Conservation (phyloP, 2,113 vertebrate genomes). For the Elephas maximus region DNA sequence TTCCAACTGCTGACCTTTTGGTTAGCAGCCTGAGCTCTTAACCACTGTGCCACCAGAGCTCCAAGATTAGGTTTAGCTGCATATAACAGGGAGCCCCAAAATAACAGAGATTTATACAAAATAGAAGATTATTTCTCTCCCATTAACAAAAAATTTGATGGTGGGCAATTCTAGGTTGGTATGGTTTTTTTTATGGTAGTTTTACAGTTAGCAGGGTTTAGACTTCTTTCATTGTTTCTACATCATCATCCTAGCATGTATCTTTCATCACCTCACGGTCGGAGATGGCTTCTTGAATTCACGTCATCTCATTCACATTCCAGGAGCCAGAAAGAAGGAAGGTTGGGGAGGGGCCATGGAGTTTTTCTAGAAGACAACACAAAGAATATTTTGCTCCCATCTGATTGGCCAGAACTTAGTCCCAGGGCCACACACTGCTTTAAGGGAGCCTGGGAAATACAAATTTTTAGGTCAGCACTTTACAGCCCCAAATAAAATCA, state of each 20-base stretch:
- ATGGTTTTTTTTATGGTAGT: neutral
- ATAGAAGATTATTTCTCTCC: neutral
- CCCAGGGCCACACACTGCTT: neutral
- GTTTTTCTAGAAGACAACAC: neutral
- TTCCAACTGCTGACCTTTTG: too few species aligned
- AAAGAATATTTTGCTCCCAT: neutral
- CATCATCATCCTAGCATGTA: neutral
- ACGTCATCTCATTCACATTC: neutral
- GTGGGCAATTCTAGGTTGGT: neutral
- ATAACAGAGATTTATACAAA: slow-evolving; percentile 16
- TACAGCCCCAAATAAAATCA: neutral
- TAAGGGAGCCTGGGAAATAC: neutral
- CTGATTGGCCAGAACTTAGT: neutral
- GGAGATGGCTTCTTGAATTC: neutral
- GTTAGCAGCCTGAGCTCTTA: too few species aligned
- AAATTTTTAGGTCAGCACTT: neutral
- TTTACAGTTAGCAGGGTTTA: neutral
- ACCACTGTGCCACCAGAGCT: too few species aligned
- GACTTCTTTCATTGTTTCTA: neutral
- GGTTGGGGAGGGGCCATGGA: neutral
- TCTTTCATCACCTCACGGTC: neutral
- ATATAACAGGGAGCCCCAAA: neutral
- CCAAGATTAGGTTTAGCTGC: neutral
- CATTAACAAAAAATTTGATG: neutral
- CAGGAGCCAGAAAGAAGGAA: neutral